A percentile compares a stretch with the other conserved stretches of the same genome.
Conservation (phyloP, 1,140 invertebrate species). For the Meloidogyne floridensis region DNA sequence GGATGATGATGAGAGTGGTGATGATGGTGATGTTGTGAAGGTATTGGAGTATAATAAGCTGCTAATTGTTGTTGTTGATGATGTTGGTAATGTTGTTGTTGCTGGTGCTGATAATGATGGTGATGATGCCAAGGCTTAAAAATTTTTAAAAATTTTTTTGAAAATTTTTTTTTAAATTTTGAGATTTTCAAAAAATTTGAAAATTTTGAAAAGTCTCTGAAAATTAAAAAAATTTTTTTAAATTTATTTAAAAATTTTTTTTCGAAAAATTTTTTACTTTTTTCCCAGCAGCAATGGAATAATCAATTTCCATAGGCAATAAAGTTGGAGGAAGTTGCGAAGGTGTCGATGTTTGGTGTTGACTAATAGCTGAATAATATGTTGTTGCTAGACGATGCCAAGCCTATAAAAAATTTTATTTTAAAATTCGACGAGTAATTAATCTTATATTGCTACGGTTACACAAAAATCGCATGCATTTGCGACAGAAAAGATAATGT, state of each 20-base stretch:
- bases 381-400: slow-evolving; percentile 98
- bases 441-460: too few species aligned
- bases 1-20: background rate
- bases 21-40: background rate
- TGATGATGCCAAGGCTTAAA: slow-evolving; percentile 17
- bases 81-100: background rate
- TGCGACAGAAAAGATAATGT: too few species aligned
- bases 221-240: too few species aligned
- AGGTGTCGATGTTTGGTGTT: background rate
- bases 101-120: background rate
- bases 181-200: too few species aligned
- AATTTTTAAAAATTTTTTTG: background rate
- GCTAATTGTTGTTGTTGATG: slow-evolving; percentile 15
- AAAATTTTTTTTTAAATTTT: background rate
- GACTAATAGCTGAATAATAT: slow-evolving; percentile 89
- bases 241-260: background rate
- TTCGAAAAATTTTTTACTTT: background rate
- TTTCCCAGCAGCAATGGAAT: background rate
- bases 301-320: slow-evolving; percentile 15
- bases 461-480: too few species aligned
- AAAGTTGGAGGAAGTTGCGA: slow-evolving; percentile 32
- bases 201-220: too few species aligned
- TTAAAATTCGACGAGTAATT: too few species aligned
- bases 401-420: slow-evolving; percentile 71
- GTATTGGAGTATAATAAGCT: background rate